A percentile compares a stretch with the other conserved stretches of the same genome.
Evolutionary conservation across 2,797 vertebrate genomes (phyloP).

Genomic region (Heteromormyrus szaboi): DNA sequence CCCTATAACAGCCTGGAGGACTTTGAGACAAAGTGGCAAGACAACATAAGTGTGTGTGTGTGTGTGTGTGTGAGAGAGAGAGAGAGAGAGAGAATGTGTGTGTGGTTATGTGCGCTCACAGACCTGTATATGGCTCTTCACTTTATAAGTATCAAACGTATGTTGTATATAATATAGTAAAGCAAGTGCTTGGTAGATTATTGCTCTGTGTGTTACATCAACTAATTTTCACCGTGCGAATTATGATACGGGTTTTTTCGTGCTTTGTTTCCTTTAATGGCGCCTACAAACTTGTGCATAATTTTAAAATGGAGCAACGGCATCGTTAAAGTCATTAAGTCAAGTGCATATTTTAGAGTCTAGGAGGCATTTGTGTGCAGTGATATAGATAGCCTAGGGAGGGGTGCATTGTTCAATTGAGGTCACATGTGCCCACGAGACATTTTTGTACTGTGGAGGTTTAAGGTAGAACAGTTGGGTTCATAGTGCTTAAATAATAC

Average conservation of each 20-base stretch:
- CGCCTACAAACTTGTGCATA: neutral
- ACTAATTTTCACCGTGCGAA: neutral
- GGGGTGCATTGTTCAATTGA: constrained; percentile 41
- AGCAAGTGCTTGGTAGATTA: neutral
- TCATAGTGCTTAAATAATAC: constrained; percentile 12
- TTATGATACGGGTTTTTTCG: neutral
- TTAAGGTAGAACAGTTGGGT: constrained; percentile 21
- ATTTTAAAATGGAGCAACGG: constrained; percentile 4
- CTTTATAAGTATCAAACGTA: neutral
- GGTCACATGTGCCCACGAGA: constrained; percentile 48
- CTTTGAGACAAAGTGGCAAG: neutral
- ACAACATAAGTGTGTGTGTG: neutral
- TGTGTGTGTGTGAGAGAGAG: neutral
- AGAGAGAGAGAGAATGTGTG: neutral
- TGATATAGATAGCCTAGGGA: constrained; percentile 35
- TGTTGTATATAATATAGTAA: neutral
- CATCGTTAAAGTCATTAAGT: constrained; percentile 15
- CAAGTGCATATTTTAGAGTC: neutral
- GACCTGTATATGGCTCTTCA: neutral
- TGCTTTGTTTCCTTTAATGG: constrained; percentile 5
- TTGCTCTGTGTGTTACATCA: neutral
- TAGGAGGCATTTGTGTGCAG: constrained; percentile 20
- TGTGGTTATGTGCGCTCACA: neutral
- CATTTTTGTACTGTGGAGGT: neutral
- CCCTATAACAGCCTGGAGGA: neutral